Base-by-base conservation (phyloP, 2,113 vertebrate species). In the Sakesphorus luctuosus region DNA sequence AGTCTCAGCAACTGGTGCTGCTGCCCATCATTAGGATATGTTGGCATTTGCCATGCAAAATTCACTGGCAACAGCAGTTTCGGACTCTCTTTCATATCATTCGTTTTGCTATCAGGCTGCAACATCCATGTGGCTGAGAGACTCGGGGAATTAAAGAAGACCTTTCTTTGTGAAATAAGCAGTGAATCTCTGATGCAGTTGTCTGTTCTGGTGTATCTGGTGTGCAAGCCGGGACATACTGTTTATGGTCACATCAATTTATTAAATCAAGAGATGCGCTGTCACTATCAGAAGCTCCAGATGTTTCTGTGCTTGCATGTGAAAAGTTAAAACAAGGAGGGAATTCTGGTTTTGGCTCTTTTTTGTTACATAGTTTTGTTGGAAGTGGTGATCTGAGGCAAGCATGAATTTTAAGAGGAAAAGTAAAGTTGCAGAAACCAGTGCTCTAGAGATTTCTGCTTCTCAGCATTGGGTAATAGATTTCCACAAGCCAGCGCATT, bases 1-100 rank as follows among this genome's bases (percentile, higher is more conserved):
- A 25, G 12, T 14, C 71, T 77, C 72, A 47, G 67, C 40, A 50
- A 5, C 43, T 38, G 50, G 13, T 76, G 21, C 59, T 88, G 67
- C 63, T 77, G 59, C 33, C 44, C 69, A 26, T 35, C 1, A 0
- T 49, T 71, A 25, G 2, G 29, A n/a, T 20, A 24, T 0, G 0
- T 40, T 52, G 74, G 79, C 38, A 18, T 17, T 49, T 2, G 0
- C 18, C 38, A 13, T 36, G 38, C 17, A 74, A 50, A 84, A 85
- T 71, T 63, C 66, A 47, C 47, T 31, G 47, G 29, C 55, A 69
- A 5, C 7, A 56, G 28, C 59, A 66, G 23, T 13, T 74, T 81
- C 55, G 69, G 71, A 40, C 43, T 82, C 47, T 75, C 5, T 38
- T 68, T 50, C 38, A 31, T 84, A 20, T 10, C 8, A 77, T 74